phyloP scores from a whole-genome alignment of 2,797 vertebrate species.

The Hoplostethus mediterraneus region DNA sequence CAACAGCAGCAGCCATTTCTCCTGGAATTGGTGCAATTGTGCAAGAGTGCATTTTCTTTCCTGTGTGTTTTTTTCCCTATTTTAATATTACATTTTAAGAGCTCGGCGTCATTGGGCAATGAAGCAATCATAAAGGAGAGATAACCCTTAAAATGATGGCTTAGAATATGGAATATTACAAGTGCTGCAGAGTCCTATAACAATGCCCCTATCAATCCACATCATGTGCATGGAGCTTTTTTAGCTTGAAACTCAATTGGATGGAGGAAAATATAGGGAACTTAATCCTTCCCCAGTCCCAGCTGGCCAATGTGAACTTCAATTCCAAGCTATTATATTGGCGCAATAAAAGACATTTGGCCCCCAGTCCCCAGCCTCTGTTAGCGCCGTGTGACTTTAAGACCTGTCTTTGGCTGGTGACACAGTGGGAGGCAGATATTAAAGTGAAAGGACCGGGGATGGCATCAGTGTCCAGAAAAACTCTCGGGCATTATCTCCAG shows the following conservation, averaged over 20 bases:
- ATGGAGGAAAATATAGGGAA: constrained; percentile 15
- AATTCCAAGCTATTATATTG: constrained; percentile 41
- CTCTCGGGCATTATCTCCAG: neutral
- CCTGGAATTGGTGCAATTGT: neutral
- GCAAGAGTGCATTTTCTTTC: neutral
- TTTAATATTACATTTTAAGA: neutral
- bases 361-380: constrained; percentile 29
- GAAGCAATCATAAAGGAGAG: neutral
- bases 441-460: constrained; percentile 32
- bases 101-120: neutral
- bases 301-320: constrained; percentile 46
- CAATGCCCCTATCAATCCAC: constrained; percentile 6
- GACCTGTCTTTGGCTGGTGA: constrained; percentile 21
- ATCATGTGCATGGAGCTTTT: constrained; percentile 6
- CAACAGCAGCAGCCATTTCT: neutral
- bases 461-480: constrained; percentile 23
- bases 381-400: constrained; percentile 50
- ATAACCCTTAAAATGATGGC: constrained; percentile 3
- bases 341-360: constrained; percentile 20
- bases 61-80: too few relatives aligned
- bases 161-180: constrained; percentile 14
- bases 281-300: constrained; percentile 31
- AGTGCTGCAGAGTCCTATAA: neutral
- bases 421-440: constrained; percentile 39
- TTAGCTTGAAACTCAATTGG: constrained; percentile 5